Evolutionary conservation across 2,797 vertebrate species (phyloP).

Genomic region (Sternotherus odoratus): DNA sequence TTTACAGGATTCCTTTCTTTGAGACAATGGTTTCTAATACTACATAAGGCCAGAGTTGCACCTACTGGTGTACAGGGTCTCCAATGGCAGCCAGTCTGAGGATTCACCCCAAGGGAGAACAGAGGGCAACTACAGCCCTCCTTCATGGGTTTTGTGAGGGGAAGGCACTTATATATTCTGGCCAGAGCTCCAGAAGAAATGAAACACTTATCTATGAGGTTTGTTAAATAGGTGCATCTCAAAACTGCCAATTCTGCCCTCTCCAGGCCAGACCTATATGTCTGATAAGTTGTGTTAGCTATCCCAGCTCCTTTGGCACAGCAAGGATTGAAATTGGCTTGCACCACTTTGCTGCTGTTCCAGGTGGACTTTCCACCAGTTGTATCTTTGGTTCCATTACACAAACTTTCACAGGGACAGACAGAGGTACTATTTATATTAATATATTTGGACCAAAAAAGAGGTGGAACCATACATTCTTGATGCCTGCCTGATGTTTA

Average conservation of each 20-base stretch:
- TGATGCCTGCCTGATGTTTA: not conserved
- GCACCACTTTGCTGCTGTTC: rapidly evolving
- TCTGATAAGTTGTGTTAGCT: not conserved
- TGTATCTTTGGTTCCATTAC: not conserved
- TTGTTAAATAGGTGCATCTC: rapidly evolving
- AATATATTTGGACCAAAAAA: not conserved
- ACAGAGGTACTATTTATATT: not conserved
- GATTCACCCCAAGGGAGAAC: not conserved
- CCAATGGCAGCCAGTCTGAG: not conserved
- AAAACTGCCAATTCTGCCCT: not conserved
- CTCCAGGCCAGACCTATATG: not conserved
- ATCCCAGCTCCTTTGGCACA: not conserved
- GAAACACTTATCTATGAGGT: not conserved
- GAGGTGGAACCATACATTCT: rapidly evolving
- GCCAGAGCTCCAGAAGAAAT: not conserved
- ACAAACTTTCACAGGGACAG: not conserved
- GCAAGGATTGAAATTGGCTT: not conserved
- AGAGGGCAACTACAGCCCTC: rapidly evolving
- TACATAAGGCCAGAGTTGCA: not conserved
- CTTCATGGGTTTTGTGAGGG: not conserved
- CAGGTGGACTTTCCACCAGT: not conserved
- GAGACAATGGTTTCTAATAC: not conserved
- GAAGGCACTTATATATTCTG: not conserved
- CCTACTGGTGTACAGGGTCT: rapidly evolving
- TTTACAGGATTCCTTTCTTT: not conserved